Conservation (phyloP, 2,888 invertebrate species). For the Drosophila gaucha region DNA sequence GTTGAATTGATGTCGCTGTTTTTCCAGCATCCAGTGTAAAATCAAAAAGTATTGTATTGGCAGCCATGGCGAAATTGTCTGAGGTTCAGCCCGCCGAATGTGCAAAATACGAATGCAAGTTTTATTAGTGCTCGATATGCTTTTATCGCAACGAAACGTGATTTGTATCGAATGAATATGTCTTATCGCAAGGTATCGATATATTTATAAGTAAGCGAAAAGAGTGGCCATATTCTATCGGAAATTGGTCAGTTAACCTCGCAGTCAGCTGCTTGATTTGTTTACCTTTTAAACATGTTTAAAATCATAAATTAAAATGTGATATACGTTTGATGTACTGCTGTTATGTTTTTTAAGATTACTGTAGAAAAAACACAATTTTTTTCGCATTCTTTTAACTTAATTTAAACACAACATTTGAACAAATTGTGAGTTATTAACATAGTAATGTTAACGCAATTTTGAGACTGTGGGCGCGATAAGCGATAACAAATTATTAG, state of each 20-base stretch:
- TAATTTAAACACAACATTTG: neutral
- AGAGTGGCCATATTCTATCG: neutral
- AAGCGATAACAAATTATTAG: conserved; percentile 3
- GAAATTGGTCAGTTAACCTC: neutral
- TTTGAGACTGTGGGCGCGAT: conserved; percentile 2
- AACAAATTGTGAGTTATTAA: neutral
- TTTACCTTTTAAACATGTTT: neutral
- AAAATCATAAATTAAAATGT: conserved; percentile 14
- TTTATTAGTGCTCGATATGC: conserved; percentile 8
- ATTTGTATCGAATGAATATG: conserved; percentile 19
- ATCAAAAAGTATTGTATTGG: conserved; percentile 91
- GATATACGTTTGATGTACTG: neutral
- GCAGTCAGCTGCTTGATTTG: conserved; percentile 20
- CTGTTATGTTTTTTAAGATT: neutral
- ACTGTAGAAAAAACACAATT: neutral
- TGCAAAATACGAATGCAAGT: conserved; percentile 50
- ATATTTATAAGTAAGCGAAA: neutral
- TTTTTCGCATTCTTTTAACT: neutral
- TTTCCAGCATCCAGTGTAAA: conserved; percentile 90
- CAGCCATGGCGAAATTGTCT: conserved; percentile 87
- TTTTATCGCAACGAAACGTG: conserved; percentile 18
- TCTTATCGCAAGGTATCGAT: conserved; percentile 2
- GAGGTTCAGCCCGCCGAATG: conserved; percentile 44
- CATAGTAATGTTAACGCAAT: conserved; percentile 20
- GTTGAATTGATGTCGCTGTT: conserved; percentile 88